Conservation (phyloP, 53 echinoderm and acorn worm genomes). For the Patiria pectinifera region DNA sequence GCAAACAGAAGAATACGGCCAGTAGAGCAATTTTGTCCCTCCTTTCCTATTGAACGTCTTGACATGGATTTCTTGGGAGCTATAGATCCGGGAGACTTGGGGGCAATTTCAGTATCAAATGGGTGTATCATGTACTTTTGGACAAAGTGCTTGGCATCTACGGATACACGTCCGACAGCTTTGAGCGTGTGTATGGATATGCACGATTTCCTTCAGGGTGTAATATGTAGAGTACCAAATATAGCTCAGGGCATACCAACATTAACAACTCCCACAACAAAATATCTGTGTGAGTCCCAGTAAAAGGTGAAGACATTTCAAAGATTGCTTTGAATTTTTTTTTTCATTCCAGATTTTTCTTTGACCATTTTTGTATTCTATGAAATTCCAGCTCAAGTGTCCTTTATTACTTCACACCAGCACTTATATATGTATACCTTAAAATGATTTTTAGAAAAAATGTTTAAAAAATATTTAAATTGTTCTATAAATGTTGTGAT, state of each 20-base stretch:
- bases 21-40: background rate
- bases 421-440: too few relatives aligned
- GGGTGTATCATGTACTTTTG: slow-evolving; percentile 5
- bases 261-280: too few relatives aligned
- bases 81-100: background rate
- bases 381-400: too few relatives aligned
- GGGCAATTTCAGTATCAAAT: slow-evolving; percentile 37
- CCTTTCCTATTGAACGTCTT: slow-evolving; percentile 5
- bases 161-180: background rate
- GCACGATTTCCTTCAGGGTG: background rate
- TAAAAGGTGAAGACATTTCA: too few relatives aligned
- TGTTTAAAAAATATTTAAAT: too few relatives aligned
- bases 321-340: too few relatives aligned
- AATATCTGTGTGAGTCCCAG: too few relatives aligned
- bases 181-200: slow-evolving; percentile 7
- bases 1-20: slow-evolving; percentile 3
- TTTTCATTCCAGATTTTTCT: too few relatives aligned
- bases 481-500: too few relatives aligned
- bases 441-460: too few relatives aligned
- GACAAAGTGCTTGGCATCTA: slow-evolving; percentile 3
- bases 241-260: background rate
- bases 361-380: too few relatives aligned
- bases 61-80: background rate
- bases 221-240: background rate
- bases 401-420: too few relatives aligned